phyloP scores from a whole-genome alignment of 2,113 vertebrate genomes.

The Thomomys bottae region DNA sequence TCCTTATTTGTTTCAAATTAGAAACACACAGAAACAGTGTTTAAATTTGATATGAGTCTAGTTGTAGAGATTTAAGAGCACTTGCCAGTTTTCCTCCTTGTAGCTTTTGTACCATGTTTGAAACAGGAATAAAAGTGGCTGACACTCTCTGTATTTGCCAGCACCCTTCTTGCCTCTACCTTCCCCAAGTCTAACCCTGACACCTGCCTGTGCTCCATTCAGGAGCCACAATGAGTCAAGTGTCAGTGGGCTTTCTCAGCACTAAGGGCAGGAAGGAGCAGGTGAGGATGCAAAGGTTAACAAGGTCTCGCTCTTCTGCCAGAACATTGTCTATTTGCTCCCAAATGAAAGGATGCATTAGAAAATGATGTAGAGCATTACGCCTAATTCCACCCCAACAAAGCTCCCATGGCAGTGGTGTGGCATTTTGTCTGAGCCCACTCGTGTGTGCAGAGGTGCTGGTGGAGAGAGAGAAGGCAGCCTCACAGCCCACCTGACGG shows the following conservation, averaged over 20 bases:
- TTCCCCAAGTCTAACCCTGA: background rate
- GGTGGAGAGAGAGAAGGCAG: too few species aligned
- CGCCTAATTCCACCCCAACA: constrained; percentile 47
- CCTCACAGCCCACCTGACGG: background rate
- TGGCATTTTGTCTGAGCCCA: background rate
- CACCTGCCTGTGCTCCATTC: constrained; percentile 56
- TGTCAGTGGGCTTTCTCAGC: constrained; percentile 36
- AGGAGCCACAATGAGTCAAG: constrained; percentile 44
- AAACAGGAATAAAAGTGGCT: constrained; percentile 36
- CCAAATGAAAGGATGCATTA: constrained; percentile 9
- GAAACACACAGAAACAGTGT: background rate
- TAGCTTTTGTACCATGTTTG: background rate
- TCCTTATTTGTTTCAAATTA: constrained; percentile 51
- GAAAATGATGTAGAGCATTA: constrained; percentile 44
- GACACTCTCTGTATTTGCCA: background rate
- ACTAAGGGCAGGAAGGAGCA: constrained; percentile 53
- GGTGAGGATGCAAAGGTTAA: constrained; percentile 55
- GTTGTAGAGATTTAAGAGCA: constrained; percentile 47
- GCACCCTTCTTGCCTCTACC: background rate
- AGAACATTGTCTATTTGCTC: background rate
- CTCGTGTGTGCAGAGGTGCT: background rate
- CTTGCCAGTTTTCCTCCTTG: background rate
- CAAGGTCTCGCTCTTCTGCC: background rate
- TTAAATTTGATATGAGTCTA: constrained; percentile 22
- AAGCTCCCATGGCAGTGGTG: background rate